Conservation (phyloP, 2,113 vertebrate species). For the Cisticola juncidis region DNA sequence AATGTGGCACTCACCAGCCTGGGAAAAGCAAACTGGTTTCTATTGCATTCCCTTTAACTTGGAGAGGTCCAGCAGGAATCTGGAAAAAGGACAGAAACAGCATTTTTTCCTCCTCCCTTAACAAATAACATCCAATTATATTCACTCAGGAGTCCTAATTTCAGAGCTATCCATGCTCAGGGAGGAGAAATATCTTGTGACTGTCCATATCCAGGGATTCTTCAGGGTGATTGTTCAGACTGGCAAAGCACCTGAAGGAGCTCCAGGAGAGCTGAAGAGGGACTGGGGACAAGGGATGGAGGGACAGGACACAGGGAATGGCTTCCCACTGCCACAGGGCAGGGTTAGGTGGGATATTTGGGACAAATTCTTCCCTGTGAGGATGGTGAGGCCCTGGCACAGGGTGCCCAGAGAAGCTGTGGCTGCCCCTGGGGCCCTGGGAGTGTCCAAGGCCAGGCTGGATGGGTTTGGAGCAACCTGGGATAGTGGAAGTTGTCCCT, state of each 20-base stretch:
- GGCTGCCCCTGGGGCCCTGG: background rate
- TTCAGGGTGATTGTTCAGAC: background rate
- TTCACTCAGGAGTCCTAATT: background rate
- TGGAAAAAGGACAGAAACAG: background rate
- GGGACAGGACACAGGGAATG: background rate
- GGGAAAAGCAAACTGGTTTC: background rate
- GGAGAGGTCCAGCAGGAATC: background rate
- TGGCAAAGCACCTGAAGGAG: background rate
- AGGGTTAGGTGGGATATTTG: background rate
- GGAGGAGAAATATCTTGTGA: background rate
- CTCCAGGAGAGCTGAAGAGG: background rate
- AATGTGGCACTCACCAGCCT: background rate
- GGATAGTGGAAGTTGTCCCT: accelerated
- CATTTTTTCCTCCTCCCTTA: background rate
- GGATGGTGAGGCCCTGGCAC: background rate
- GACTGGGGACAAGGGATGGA: accelerated
- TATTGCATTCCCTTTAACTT: background rate
- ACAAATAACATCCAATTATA: background rate
- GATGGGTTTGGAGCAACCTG: accelerated
- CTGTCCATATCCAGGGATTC: background rate
- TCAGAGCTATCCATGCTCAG: background rate
- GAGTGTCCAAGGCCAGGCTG: background rate
- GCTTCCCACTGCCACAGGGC: background rate
- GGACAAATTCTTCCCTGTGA: accelerated
- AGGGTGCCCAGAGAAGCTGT: background rate